Conservation (phyloP, 2,888 invertebrate genomes). For the Monochamus alternatus region DNA sequence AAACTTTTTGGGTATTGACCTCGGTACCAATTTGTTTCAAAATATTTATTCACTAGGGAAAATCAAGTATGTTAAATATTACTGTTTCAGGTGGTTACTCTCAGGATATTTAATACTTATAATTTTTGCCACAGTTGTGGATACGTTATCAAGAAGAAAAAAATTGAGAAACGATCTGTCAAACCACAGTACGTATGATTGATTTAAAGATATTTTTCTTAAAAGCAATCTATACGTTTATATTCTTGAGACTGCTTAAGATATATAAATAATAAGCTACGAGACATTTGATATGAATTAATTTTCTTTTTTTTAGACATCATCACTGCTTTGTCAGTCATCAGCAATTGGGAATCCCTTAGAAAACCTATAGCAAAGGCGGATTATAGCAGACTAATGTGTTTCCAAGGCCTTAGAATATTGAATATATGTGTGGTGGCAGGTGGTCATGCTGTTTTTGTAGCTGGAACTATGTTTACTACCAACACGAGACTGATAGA, state of each 20-base stretch:
- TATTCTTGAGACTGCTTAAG: too few species aligned
- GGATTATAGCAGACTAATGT: slow-evolving; percentile 22
- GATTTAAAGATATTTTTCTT: too few species aligned
- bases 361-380: slow-evolving; percentile 18
- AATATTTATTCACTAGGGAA: too few species aligned
- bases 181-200: neutral
- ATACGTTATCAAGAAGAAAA: neutral
- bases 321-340: neutral
- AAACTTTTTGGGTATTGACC: too few species aligned
- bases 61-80: too few species aligned
- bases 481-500: slow-evolving; percentile 9
- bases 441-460: slow-evolving; percentile 12
- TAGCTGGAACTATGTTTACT: neutral
- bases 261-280: too few species aligned
- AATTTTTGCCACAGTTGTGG: neutral
- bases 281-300: too few species aligned
- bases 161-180: neutral
- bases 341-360: slow-evolving; percentile 25
- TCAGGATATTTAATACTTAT: neutral
- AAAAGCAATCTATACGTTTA: too few species aligned
- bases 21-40: too few species aligned
- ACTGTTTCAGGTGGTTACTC: too few species aligned
- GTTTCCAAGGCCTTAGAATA: slow-evolving; percentile 27
- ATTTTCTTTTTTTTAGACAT: too few species aligned
- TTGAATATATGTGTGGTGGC: slow-evolving; percentile 23